Evolutionary conservation across 1,140 invertebrate genomes (phyloP), one percentile per base, ranked within the genome.

Genomic region (Meteorus sp.): DNA sequence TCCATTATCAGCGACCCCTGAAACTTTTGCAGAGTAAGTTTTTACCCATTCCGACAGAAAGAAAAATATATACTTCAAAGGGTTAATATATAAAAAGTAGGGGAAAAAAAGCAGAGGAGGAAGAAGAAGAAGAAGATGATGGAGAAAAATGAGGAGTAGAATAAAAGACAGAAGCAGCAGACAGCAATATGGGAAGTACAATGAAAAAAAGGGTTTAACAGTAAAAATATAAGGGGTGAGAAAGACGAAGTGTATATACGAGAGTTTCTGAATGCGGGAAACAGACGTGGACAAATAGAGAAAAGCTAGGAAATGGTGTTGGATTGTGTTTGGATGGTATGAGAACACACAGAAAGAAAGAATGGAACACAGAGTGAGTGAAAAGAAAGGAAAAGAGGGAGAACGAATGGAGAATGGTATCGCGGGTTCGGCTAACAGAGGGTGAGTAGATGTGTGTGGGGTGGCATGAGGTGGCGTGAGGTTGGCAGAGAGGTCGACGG

Each of bases 401-500:
- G 48, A 45, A 13, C 48, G 11, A 11, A 8, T 29, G 53, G 9
- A 20, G 19, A 20, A 59, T 31, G 20, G 31, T 29, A 13, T 19
- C 35, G 39, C 11, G 33, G 27, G 47, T 11, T 43, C 44, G 27
- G 29, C 8, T 15, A 48, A 39, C 35, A 56, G 66, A 65, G 60
- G 50, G 66, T 64, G 68, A 66, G 31, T 52, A 65, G 69, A 54
- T 54, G 29, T 51, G 48, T 37, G 11, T 50, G 52, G 41, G 59
- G 23, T 41, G 33, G 33, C 25, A 44, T 47, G 13, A 51, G 41
- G 62, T 53, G 55, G 22, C 51, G 23, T 37, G 27, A 37, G 35
- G 33, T 23, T 39, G 15, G 62, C 57, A 59, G 64, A 62, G 68
- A 70, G 70, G 72, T 69, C 68, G 71, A 52, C 66, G 67, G 66